Base-by-base conservation (phyloP, 2,797 vertebrate genomes). In the Xiphophorus birchmanni region DNA sequence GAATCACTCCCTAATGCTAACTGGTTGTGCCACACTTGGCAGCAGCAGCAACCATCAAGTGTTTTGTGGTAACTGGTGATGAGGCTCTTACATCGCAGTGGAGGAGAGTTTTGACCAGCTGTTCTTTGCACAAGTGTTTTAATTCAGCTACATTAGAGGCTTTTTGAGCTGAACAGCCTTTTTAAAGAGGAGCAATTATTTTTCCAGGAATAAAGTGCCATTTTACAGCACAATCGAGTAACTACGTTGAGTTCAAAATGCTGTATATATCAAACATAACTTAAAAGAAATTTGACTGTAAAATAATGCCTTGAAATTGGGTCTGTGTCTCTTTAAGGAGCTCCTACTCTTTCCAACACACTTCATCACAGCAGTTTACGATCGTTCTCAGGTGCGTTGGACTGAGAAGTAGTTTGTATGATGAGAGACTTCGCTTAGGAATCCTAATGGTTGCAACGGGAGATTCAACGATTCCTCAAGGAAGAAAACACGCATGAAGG, bases 111-210 rank as follows among this genome's bases (percentile, higher is more conserved):
- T 35, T 9, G 29, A 65, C 60, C 60, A 65, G 32, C 60, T 65
- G 5, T 17, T 37, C 60, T 63, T 7, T 65, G 17, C 32, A 65
- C 29, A 65, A 35, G 60, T 65, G 17, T 10, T 65, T 35, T 37
- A 65, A 65, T 65, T 65, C 32, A 37, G 32, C 60, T 65, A 18
- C 32, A 65, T 65, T 21, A 65, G 15, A 65, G 32, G 32, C 32
- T 21, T 65, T 65, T 65, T 37, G 60, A 65, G 60, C 32, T 65
- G 32, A 65, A 65, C 60, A 65, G 17, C 60, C 60, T 65, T 32
- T 65, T 37, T 21, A 37, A 65, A 18, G 58, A 52, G 54, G 54
- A 56, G 9, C 9, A 11, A n/a, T 56, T n/a, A 56, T 56, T 56
- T 56, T 3, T 56, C 54, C 54, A 56, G 54, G 54, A 26, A n/a